Conservation (phyloP, 2,113 vertebrate genomes). For the Columba livia region DNA sequence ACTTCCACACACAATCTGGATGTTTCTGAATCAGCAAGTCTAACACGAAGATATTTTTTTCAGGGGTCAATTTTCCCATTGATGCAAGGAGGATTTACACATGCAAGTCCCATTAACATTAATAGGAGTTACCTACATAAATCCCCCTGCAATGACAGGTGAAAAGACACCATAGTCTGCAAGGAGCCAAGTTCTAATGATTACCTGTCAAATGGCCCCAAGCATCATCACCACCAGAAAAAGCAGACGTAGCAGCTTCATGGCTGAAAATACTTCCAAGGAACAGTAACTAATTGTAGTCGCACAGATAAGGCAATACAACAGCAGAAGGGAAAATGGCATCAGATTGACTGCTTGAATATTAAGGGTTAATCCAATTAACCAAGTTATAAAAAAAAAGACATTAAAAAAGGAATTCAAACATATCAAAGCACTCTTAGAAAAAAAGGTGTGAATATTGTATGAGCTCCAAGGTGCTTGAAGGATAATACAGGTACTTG, state of each 20-base stretch:
- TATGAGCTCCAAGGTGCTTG: conserved; percentile 72
- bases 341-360: conserved; percentile 1
- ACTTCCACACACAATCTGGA: background rate
- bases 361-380: conserved; percentile 61
- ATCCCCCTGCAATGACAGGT: conserved; percentile 37
- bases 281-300: conserved; percentile 42
- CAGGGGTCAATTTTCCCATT: conserved; percentile 64
- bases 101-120: conserved; percentile 69
- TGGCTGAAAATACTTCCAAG: conserved; percentile 16
- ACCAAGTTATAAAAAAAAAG: conserved; percentile 12
- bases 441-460: conserved; percentile 68
- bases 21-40: conserved; percentile 36
- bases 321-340: background rate
- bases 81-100: conserved; percentile 70
- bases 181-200: conserved; percentile 66
- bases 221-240: conserved; percentile 60
- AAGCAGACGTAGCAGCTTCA: conserved; percentile 57
- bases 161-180: conserved; percentile 53
- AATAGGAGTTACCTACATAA: conserved; percentile 66
- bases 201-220: conserved; percentile 72
- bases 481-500: conserved; percentile 75
- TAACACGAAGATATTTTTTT: background rate
- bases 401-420: conserved; percentile 69
- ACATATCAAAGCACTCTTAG: conserved; percentile 63
- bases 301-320: background rate